Base-by-base conservation (phyloP, 1,140 invertebrate genomes). In the Ips nitidus region DNA sequence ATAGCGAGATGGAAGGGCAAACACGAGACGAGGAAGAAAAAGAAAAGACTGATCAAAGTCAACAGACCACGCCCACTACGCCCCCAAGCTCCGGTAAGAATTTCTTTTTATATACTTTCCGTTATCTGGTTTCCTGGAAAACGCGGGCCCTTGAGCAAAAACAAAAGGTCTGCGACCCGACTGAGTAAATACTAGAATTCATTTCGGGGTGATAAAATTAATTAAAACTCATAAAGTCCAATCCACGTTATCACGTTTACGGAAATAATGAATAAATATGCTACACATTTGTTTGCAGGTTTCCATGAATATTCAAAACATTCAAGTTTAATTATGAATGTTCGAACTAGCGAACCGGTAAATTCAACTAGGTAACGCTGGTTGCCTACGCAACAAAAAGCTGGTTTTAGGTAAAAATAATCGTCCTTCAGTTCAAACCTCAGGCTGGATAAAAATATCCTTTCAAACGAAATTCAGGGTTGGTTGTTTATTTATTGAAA, bases 31-130 rank as follows among this genome's bases (percentile, higher is more conserved):
- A 71, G 36, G 73, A 75, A 45, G 74, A 74, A 43, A 77, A 74
- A 55, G 77, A 74, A 42, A 80, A 80, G 71, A 80, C 77, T 72
- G 79, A 80, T 69, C 79, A 80, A 73, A 80, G 79, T 71, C 79
- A 80, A 75, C 79, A 80, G 71, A 80, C 79, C 4, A 80, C 79
- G 5, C 79, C 79, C 41, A 80, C 79, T 40, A 80, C 79, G 41
- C 79, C 79, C 37, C 76, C 77, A 41, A 75, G 71, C 59, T 73
- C 74, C 52, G 77, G 78, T 79, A 68, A 74, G 74, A 56, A 7
- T 60, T 41, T 68, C 43, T 8, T 38, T 60, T 37, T 47, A 41
- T 4, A 7, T 40, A 8, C 43, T 61, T 61, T 50, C 3, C 45
- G 45, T 50, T 8, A 22, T 22, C 22, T 22, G 22, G 22, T 22